These are phyloP conservation scores for Temnopleurus reevesii DNA, from an alignment of 53 echinoderm and acorn worm species.

Conservation along the genomic window DNA sequence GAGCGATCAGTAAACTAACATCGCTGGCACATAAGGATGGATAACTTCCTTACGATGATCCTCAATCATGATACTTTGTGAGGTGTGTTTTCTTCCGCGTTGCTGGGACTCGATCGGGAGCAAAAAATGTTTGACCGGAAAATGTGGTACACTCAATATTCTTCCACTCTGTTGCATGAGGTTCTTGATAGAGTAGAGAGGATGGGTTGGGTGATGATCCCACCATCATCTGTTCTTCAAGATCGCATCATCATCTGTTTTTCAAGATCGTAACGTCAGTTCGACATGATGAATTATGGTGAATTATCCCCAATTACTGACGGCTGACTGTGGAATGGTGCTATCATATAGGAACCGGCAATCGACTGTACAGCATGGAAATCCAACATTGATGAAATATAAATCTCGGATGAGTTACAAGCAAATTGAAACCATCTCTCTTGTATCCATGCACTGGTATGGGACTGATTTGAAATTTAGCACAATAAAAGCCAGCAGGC, in stretches of 20 bases:
- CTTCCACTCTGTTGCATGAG: background rate
- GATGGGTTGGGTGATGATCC: background rate
- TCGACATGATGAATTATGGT: background rate
- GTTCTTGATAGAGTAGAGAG: background rate
- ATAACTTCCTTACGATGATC: background rate
- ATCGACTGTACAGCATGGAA: background rate
- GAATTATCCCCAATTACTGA: constrained; percentile 14
- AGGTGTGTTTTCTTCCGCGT: background rate
- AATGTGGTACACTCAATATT: constrained; percentile 23
- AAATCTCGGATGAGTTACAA: background rate
- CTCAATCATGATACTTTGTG: background rate
- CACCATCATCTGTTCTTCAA: background rate
- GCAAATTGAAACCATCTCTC: no score
- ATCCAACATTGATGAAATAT: background rate
- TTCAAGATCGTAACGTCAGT: background rate
- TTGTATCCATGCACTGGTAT: background rate
- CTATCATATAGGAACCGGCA: background rate
- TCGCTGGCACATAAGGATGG: background rate
- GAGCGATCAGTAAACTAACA: background rate
- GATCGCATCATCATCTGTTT: background rate
- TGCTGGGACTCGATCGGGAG: background rate
- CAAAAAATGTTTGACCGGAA: constrained; percentile 22
- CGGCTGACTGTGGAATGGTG: background rate
- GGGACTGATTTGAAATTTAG: background rate
- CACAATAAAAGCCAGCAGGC: no score